Evolutionary conservation across 23 tunicate genomes (phyloP).

Genomic region (Clavelina lepadiformis): DNA sequence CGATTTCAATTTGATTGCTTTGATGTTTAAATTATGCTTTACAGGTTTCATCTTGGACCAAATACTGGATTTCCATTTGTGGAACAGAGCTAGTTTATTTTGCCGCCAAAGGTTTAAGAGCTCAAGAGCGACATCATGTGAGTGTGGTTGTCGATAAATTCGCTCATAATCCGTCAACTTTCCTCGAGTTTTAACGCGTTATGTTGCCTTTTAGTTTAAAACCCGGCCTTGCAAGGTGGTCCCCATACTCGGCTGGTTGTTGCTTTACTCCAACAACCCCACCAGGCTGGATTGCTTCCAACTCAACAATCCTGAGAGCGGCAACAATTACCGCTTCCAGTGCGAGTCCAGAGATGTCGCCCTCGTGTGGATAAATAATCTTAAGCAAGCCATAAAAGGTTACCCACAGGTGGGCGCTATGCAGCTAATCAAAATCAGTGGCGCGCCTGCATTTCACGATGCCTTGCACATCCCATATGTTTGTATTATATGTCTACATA

Average conservation of each 20-base stretch:
- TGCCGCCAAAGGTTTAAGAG: constrained; percentile 40
- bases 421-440: no score
- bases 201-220: constrained; percentile 47
- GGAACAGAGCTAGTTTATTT: constrained; percentile 50
- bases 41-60: constrained; percentile 69
- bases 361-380: constrained; percentile 53
- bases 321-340: constrained; percentile 71
- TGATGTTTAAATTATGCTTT: no score
- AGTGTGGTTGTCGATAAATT: not conserved
- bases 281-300: constrained; percentile 45
- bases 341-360: constrained; percentile 74
- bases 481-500: not conserved
- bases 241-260: constrained; percentile 69
- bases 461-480: not conserved
- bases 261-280: constrained; percentile 53
- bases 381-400: constrained; percentile 73
- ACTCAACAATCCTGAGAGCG: constrained; percentile 78
- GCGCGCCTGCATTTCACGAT: no score
- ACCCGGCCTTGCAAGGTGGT: constrained; percentile 70
- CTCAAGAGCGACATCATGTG: constrained; percentile 53
- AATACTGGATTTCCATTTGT: constrained; percentile 67
- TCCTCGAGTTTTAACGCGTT: not conserved
- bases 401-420: constrained; percentile 35
- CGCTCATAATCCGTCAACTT: not conserved
- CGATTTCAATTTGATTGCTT: no score